Conservation (phyloP, 2,113 vertebrate species). For the Misgurnus anguillicaudatus region DNA sequence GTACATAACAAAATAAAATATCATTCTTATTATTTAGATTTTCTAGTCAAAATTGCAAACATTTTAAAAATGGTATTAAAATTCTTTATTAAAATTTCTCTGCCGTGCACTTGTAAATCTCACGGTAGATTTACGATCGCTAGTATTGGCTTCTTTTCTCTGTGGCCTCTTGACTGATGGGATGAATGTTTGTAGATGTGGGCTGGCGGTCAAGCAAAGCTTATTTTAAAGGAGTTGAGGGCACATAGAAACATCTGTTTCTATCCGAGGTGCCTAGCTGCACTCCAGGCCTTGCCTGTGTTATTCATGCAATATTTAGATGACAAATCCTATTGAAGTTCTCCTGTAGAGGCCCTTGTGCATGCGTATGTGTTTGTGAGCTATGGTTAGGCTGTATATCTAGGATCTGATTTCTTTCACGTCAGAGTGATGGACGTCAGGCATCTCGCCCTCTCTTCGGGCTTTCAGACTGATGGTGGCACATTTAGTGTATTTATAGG, state of each 20-base stretch:
- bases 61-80: neutral
- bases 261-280: slow-evolving; percentile 67
- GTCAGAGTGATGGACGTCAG: slow-evolving; percentile 37
- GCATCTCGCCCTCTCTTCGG: slow-evolving; percentile 42
- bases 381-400: slow-evolving; percentile 26
- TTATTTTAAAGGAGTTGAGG: slow-evolving; percentile 62
- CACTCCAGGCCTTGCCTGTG: slow-evolving; percentile 63
- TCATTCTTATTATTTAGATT: no score
- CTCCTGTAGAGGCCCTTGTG: slow-evolving; percentile 57
- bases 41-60: neutral
- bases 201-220: slow-evolving; percentile 53
- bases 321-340: slow-evolving; percentile 67
- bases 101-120: neutral
- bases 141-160: neutral
- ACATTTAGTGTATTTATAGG: slow-evolving; percentile 40
- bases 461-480: slow-evolving; percentile 50
- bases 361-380: slow-evolving; percentile 11
- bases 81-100: neutral
- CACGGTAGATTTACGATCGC: slow-evolving; percentile 3
- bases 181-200: slow-evolving; percentile 38
- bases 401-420: slow-evolving; percentile 44
- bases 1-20: no score
- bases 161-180: slow-evolving; percentile 27
- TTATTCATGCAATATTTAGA: slow-evolving; percentile 77
- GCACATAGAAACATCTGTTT: slow-evolving; percentile 67